phyloP scores from a whole-genome alignment of 2,888 invertebrate genomes.

The Entomobrya multifasciata region DNA sequence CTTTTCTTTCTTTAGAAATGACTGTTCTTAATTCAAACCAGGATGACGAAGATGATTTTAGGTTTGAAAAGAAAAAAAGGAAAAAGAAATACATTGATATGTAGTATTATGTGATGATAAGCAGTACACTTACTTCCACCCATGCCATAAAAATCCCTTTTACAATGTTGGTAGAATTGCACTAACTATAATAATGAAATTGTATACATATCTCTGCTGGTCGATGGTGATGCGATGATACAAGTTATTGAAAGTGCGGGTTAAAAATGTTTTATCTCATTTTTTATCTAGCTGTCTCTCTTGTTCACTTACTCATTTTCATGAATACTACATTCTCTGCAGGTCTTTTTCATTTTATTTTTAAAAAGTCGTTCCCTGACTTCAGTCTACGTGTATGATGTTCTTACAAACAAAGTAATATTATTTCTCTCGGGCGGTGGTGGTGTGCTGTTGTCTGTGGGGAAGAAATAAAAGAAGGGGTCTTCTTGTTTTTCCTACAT shows the following conservation, averaged over 20 bases:
- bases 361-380: slow-evolving; percentile 4
- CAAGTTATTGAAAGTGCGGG: slow-evolving; percentile 28
- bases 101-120: slow-evolving; percentile 4
- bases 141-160: too few species aligned
- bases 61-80: neutral
- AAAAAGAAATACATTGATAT: neutral
- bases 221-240: neutral
- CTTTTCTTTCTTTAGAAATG: neutral
- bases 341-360: slow-evolving; percentile 15
- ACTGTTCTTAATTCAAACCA: too few species aligned
- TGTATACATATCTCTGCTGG: slow-evolving; percentile 6
- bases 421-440: slow-evolving; percentile 14
- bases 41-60: neutral
- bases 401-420: slow-evolving; percentile 2
- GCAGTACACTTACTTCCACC: slow-evolving; percentile 1
- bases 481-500: neutral
- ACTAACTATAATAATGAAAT: slow-evolving; percentile 1
- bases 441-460: neutral
- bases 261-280: slow-evolving; percentile 24
- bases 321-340: neutral
- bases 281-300: slow-evolving; percentile 43
- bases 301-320: neutral
- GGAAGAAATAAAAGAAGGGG: slow-evolving; percentile 3
- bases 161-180: too few species aligned
- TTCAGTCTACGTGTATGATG: neutral